Conservation (phyloP, 2,888 invertebrate genomes). For the Gnatocerus cornutus region DNA sequence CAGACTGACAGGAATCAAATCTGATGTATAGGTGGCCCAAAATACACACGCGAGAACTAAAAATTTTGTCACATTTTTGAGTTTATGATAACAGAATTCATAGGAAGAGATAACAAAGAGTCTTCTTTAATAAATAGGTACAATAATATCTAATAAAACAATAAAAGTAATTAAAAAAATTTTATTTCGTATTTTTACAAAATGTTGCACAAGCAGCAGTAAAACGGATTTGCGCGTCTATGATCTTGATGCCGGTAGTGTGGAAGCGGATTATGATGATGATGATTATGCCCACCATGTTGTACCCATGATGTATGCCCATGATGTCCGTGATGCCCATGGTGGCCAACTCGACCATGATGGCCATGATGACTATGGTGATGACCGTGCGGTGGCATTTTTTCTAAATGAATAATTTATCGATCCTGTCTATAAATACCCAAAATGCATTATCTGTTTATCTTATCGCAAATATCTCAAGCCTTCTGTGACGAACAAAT, state of each 20-base stretch:
- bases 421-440: no score
- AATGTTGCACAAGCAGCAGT: conserved; percentile 10
- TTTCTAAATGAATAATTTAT: no score
- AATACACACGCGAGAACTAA: not conserved
- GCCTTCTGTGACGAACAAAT: no score
- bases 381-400: not conserved
- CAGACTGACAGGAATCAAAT: not conserved
- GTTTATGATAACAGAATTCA: no score
- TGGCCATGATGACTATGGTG: conserved; percentile 7
- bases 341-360: not conserved
- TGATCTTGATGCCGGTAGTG: not conserved
- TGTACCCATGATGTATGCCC: conserved; percentile 1
- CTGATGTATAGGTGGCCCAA: no score
- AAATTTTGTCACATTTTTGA: no score
- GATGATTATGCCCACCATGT: not conserved
- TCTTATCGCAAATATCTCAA: no score
- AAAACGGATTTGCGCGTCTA: not conserved
- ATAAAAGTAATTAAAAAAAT: not conserved
- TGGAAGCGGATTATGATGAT: conserved; percentile 14
- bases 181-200: no score
- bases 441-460: no score
- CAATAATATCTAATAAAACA: no score
- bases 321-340: not conserved
- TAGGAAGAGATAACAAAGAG: no score
- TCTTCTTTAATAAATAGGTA: no score